Evolutionary conservation across 2,113 vertebrate genomes (phyloP), one percentile per base, ranked within the genome.

Genomic region (Mormyrus iriodes): DNA sequence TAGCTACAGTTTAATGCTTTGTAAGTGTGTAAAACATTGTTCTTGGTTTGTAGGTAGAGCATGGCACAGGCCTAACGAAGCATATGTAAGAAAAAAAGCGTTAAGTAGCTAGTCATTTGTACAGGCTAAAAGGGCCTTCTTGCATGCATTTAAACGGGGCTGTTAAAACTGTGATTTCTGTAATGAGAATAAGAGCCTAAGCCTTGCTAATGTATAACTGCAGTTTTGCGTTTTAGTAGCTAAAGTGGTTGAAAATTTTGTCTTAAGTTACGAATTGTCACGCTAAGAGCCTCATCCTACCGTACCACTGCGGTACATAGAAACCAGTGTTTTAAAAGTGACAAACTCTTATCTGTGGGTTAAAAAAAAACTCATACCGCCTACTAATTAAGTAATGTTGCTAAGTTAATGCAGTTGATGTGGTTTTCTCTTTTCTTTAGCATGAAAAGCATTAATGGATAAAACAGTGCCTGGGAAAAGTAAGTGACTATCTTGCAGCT

Each of bases 391-490:
- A 42, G 21, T 24, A 48, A 21, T 4, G 44, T 48, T 21, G 8
- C 3, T 46, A 1, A 44, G 0, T 84, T 44, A 48, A 12, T 12
- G 44, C 24, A 21, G 48, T 24, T 48, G 21, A 46, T 88, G 69
- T 44, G 24, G 3, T 48, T 76, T 76, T 8, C 31, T 88, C 15
- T 76, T 79, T 27, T 48, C 9, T 88, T 53, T 42, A 48, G 69
- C 35, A 89, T 79, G 58, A 65, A 65, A 39, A 24, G 12, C 9
- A 89, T 24, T 27, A 15, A 79, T 79, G 27, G 27, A 76, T 39
- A 76, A 86, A 52, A n/a, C 44, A 2, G 51, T 73, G 0, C 19
- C 46, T 46, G 90, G 84, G n/a, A 88, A 48, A 89, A 91, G 91
- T 92, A 88, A 91, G 91, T 79, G 42, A 13, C 0, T 35, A 2